Conservation (phyloP, 2,113 vertebrate species). For the Calonectris borealis region DNA sequence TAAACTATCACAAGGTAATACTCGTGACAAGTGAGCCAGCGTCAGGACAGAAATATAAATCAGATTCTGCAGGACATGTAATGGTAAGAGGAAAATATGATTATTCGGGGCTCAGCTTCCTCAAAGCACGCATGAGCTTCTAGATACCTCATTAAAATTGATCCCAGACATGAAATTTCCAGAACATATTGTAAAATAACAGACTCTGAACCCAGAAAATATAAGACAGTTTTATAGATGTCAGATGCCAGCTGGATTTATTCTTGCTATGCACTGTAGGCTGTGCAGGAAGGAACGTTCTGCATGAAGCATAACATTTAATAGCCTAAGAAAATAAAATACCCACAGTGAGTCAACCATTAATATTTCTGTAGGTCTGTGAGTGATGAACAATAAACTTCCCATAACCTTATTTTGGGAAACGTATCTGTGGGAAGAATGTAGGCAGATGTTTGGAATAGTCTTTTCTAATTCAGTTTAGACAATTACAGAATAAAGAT, state of each 20-base stretch:
- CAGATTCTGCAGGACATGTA: not conserved
- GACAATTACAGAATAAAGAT: slow-evolving; percentile 6
- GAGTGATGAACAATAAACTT: not conserved
- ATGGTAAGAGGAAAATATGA: not conserved
- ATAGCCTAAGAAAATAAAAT: slow-evolving; percentile 21
- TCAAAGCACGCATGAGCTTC: not conserved
- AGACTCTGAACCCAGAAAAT: not conserved
- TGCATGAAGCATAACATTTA: not conserved
- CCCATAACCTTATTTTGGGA: slow-evolving; percentile 8
- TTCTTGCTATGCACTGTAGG: not conserved
- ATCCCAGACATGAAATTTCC: not conserved
- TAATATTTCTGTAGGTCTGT: not conserved
- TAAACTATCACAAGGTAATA: not conserved
- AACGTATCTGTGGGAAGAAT: slow-evolving; percentile 28
- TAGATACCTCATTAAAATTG: not conserved
- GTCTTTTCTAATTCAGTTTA: not conserved
- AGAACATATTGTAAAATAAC: not conserved
- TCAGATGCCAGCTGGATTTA: not conserved
- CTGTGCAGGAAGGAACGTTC: not conserved
- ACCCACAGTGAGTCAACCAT: not conserved
- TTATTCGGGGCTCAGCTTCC: not conserved
- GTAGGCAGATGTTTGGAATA: slow-evolving; percentile 4
- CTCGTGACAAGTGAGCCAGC: not conserved
- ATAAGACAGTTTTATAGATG: not conserved
- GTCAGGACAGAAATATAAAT: not conserved